Evolutionary conservation across 2,888 invertebrate species (phyloP), one percentile per base, ranked within the genome.

Genomic region (Drosophila helvetica): DNA sequence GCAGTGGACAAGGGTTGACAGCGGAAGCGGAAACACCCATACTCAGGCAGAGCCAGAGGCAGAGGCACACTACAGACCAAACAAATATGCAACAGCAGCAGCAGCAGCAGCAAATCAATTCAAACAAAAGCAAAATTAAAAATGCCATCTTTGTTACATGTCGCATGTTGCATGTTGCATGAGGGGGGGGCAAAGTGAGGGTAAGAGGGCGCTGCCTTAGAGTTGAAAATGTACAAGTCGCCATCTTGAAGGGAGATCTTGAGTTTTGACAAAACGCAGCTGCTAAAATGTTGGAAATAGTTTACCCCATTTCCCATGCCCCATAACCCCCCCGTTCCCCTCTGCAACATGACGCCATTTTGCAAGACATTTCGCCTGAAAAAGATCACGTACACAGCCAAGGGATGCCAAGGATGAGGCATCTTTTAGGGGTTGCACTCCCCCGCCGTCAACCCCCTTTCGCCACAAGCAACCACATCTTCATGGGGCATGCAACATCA

Each of bases 71-170:
- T 60, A 25, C 22, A 64, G n/a, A 60, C 61, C 30, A 61, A 59
- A 56, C 59, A 57, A 59, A 19, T 42, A 51, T 53, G 57, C 60
- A 53, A 57, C 51, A 68, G 60, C 38, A 72, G 52, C 53, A 63
- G 52, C 53, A 63, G 27, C 27, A 8, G 25, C 25, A 25, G 48
- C 57, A 72, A 63, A 71, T 71, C 70, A 71, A 71, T 71, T 72
- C 70, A 38, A 58, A 45, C 57, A 46, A 46, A 45, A 74, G 77
- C 83, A 73, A 38, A 85, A 85, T 88, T 83, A 83, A 83, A 83
- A 87, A 83, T 77, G 78, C 73, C 64, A 75, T 72, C 80, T 67
- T 87, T 87, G 82, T 84, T 81, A 75, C 82, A 81, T 75, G 72
- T 70, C 69, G 52, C 53, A 81, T 75, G 63, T 7, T 8, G 8